Evolutionary conservation across 2,797 vertebrate genomes (phyloP), one percentile per base, ranked within the genome.

Genomic region (Cyclura pinguis): DNA sequence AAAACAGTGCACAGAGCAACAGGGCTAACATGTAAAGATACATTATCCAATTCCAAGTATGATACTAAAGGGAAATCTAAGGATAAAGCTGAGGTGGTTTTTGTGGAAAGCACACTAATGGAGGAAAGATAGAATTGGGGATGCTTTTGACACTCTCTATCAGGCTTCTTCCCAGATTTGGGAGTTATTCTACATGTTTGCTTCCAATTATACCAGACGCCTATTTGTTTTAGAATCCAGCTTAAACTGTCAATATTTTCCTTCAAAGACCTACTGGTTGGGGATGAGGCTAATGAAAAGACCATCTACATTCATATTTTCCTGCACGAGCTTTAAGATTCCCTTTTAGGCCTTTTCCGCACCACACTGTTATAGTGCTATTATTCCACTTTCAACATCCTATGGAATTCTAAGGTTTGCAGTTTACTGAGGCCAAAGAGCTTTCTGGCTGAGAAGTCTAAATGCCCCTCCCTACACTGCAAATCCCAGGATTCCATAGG

Each of bases 31-130:
- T 38, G 64, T 88, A 80, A 91, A 92, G 81, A 50, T 76, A 76
- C 80, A 52, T 93, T 91, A 88, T 78, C 24, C 80, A 80, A 88
- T 82, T 87, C 91, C 27, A 83, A 74, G 52, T 69, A 90, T 55
- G 42, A 80, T 62, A 18, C 90, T 67, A 89, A 90, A 91, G 13
- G 52, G 27, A 82, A 47, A 91, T 50, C 29, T 32, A 90, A 24
- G 9, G 42, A 18, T 88, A 80, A 92, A 91, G 85, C 0, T 0
- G 20, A 42, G n/a, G 50, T 69, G 38, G 38, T 80, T 90, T 94
- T 77, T 91, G 93, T 89, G 62, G 89, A 32, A 42, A 88, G 89
- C 52, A 64, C 64, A 80, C 64, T 90, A 93, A 80, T 47, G 84
- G 38, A 0, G 73, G 89, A 90, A 94, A 93, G 67, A 84, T 57